A percentile compares a stretch with the other conserved stretches of the same genome.
Conservation (phyloP, 1,140 invertebrate species). For the Tachypleus tridentatus region DNA sequence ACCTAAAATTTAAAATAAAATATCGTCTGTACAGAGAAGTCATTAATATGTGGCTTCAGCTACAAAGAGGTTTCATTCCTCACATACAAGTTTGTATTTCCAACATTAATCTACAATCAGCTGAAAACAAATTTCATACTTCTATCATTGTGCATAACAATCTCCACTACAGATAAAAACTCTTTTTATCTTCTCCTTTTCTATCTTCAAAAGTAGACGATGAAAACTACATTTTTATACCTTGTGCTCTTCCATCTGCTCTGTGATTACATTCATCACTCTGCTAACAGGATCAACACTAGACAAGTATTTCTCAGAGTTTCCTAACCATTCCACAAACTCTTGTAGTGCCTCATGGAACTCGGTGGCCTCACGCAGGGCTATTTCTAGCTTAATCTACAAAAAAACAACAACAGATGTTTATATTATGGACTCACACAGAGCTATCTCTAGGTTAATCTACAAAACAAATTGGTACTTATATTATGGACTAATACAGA, state of each 20-base stretch:
- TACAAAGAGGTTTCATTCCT: too few species aligned
- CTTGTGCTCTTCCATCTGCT: constrained; percentile 95
- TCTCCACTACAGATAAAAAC: too few species aligned
- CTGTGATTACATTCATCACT: constrained; percentile 74
- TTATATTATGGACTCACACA: background rate
- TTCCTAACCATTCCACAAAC: constrained; percentile 91
- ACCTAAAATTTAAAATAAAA: too few species aligned
- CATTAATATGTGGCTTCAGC: too few species aligned
- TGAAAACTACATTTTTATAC: constrained; percentile 14
- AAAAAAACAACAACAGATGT: constrained; percentile 10
- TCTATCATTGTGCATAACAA: too few species aligned
- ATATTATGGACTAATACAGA: background rate
- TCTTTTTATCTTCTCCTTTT: too few species aligned
- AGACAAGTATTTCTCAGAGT: constrained; percentile 78
- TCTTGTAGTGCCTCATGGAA: constrained; percentile 82
- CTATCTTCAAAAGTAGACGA: too few species aligned
- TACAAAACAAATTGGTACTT: background rate
- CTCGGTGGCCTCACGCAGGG: constrained; percentile 87
- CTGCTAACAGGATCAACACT: constrained; percentile 86
- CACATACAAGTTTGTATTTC: too few species aligned
- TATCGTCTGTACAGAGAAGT: too few species aligned
- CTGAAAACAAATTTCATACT: too few species aligned
- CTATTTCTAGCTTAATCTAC: constrained; percentile 88
- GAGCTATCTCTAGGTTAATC: background rate
- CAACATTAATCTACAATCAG: too few species aligned